Base-by-base conservation (phyloP, 2,888 invertebrate genomes). In the Aethes cnicana region DNA sequence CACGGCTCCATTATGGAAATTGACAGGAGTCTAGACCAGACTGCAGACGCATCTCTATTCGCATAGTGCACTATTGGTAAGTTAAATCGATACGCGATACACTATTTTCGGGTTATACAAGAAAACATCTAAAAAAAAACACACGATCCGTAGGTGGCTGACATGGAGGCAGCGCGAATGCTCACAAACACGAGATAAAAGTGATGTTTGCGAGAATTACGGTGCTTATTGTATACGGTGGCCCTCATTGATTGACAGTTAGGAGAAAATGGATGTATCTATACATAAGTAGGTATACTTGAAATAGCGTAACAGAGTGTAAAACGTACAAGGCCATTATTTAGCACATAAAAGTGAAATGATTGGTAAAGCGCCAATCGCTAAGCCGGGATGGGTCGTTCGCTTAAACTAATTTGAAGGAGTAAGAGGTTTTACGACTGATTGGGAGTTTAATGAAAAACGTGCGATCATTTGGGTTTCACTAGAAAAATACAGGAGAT, bases 1-100 rank as follows among this genome's bases (percentile, higher is more conserved):
- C 68, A 58, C 64, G 68, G 64, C 59, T 76, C 77, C 77, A 81
- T 82, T 81, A 83, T 81, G 80, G 72, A 81, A 79, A 81, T 81
- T 80, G 81, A 72, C 74, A 75, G 72, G 75, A 66, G 53, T 23
- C 52, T 52, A 52, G 44, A 46, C 44, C 58, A 66, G 60, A 58
- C 63, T 63, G 64, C 62, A 59, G 37, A 25, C 18, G 17, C 26
- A 47, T 21, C 32, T 25, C 44, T 39, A 25, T 28, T 12, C 23
- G 30, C 30, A 9, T 25, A 20, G 7, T 30, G 20, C 37, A 41
- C 17, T 44, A 39, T 37, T 20, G 37, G 20, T 23, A 25, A 23
- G 30, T 23, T 32, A 32, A 23, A 30, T 39, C 18, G 37, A 12
- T 21, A 36, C 20, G 12, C 14, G 12, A 11, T 20, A 7, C 20